These are phyloP conservation scores for Drosophila obscura DNA, from an alignment of 1,140 invertebrate genomes.

Conservation along the genomic window DNA sequence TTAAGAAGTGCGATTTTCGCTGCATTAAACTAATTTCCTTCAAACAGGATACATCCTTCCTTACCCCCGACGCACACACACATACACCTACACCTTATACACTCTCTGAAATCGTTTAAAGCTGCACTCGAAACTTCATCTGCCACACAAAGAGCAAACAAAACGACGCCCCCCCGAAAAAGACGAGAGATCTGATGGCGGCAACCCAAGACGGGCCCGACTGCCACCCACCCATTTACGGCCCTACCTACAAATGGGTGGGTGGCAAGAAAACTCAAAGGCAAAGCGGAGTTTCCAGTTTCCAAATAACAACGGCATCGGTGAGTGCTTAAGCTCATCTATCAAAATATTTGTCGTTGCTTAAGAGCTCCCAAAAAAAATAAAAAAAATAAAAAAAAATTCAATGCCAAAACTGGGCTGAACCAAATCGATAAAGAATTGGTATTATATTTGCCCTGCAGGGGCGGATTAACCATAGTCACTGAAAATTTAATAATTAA, in stretches of 20 bases:
- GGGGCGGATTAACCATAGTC: too few relatives aligned
- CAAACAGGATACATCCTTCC: constrained; percentile 14
- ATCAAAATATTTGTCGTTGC: constrained; percentile 63
- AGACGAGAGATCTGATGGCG: constrained; percentile 24
- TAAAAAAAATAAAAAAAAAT: constrained; percentile 34
- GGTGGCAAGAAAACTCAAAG: constrained; percentile 35
- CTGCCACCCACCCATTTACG: too few relatives aligned
- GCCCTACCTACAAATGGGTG: too few relatives aligned
- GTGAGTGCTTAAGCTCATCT: constrained; percentile 63
- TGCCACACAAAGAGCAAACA: constrained; percentile 48
- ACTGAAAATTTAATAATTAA: too few relatives aligned
- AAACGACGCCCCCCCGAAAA: constrained; percentile 24
- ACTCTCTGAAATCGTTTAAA: constrained; percentile 35
- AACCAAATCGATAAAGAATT: not conserved
- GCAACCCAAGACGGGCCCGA: not conserved
- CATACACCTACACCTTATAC: constrained; percentile 16
- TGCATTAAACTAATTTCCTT: not conserved
- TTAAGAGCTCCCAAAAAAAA: constrained; percentile 37
- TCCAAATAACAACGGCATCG: constrained; percentile 52
- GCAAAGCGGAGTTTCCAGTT: constrained; percentile 38
- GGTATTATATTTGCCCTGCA: not conserved
- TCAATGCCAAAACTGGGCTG: not conserved
- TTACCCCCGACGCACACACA: too few relatives aligned
- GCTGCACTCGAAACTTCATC: constrained; percentile 48
- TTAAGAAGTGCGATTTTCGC: too few relatives aligned